These are phyloP conservation scores for Drosophila ironensis DNA, from an alignment of 1,140 invertebrate species.

Conservation along the genomic window DNA sequence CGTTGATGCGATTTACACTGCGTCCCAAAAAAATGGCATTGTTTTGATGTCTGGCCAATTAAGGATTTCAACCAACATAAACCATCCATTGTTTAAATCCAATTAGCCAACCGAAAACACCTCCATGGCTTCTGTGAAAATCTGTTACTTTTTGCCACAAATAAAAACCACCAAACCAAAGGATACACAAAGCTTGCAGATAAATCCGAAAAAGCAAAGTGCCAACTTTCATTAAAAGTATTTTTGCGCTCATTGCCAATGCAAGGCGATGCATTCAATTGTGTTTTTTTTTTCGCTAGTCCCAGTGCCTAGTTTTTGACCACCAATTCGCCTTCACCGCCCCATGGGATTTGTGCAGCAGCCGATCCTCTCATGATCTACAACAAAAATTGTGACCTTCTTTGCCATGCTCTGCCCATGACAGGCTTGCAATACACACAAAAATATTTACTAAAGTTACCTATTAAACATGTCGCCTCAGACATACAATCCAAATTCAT, in stretches of 20 bases:
- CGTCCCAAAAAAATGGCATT: conserved; percentile 5
- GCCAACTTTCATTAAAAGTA: conserved; percentile 80
- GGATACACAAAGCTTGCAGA: conserved; percentile 38
- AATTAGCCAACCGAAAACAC: conserved; percentile 36
- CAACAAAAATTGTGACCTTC: conserved; percentile 68
- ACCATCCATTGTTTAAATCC: conserved; percentile 35
- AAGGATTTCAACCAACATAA: conserved; percentile 28
- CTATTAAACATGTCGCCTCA: too few species aligned
- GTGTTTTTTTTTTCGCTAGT: conserved; percentile 36
- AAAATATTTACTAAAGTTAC: background rate
- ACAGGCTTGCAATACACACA: background rate
- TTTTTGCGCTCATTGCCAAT: conserved; percentile 73
- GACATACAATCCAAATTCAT: too few species aligned
- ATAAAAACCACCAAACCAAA: conserved; percentile 33
- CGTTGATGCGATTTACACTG: conserved; percentile 20
- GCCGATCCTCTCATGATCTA: conserved; percentile 74
- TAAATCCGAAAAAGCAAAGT: conserved; percentile 63
- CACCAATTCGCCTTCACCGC: conserved; percentile 23
- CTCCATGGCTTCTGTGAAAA: conserved; percentile 26
- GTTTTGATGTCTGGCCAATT: conserved; percentile 23
- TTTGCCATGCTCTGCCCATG: conserved; percentile 48
- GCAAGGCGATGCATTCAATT: conserved; percentile 67
- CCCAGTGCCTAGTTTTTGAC: conserved; percentile 42
- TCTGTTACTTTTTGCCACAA: too few species aligned
- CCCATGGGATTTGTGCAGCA: conserved; percentile 46